Evolutionary conservation across 2,113 vertebrate species (phyloP).

Genomic region (Eretmochelys imbricata): DNA sequence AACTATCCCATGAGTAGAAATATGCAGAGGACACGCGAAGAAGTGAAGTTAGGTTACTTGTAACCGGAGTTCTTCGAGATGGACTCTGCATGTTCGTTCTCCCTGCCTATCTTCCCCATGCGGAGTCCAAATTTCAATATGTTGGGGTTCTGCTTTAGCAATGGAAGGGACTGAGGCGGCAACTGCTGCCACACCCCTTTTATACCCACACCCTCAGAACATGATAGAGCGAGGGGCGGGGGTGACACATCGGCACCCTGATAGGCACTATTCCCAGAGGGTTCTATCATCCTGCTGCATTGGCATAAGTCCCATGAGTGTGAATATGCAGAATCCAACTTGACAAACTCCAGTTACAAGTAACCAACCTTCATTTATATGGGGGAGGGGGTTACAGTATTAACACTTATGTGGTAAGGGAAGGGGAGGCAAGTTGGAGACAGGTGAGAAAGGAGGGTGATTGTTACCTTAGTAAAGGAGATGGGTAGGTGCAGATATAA

Average conservation of each 20-base stretch:
- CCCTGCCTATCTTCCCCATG: too few relatives aligned
- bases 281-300: neutral
- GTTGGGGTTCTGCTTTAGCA: neutral
- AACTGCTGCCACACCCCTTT: too few relatives aligned
- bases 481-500: slow-evolving; percentile 20
- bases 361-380: neutral
- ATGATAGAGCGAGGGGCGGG: too few relatives aligned
- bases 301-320: neutral
- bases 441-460: neutral
- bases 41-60: too few relatives aligned
- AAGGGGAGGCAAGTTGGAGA: neutral
- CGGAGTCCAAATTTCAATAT: neutral
- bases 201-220: neutral
- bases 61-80: too few relatives aligned
- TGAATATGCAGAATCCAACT: neutral
- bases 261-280: neutral
- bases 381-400: neutral
- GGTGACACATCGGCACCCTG: neutral
- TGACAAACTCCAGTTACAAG: neutral
- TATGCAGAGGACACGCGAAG: too few relatives aligned
- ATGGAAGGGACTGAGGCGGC: too few relatives aligned
- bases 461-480: neutral
- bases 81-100: too few relatives aligned
- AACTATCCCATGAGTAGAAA: too few relatives aligned
- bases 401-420: neutral